Base-by-base conservation (phyloP, 1,140 invertebrate species). In the Myzus persicae region DNA sequence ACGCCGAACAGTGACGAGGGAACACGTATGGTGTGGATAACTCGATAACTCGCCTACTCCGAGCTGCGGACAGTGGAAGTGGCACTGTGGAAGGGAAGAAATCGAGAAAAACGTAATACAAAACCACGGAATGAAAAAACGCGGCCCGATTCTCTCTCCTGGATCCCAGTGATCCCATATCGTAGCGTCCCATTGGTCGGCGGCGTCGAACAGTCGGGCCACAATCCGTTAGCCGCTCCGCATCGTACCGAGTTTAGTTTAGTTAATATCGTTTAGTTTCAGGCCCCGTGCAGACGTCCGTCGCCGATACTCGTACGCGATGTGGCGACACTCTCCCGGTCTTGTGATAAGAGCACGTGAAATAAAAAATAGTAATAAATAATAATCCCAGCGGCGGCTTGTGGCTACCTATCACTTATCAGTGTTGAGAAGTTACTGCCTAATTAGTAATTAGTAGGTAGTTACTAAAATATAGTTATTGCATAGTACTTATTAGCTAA, bases 71-170 rank as follows among this genome's bases (percentile, higher is more conserved):
- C 6, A n/a, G 31, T n/a, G 11, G 31, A n/a, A 67, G 11, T n/a
- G 59, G 48, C 2, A 54, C 24, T 54, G 22, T 54, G 51, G 54
- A 42, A 82, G 76, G 76, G 26, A 38, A 48, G 87, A n/a, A n/a
- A n/a, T n/a, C n/a, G n/a, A n/a, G n/a, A 51, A 89, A 36, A 89
- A 89, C 88, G 46, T 89, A 89, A 54, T 31, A 89, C 26, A 89
- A 89, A n/a, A n/a, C n/a, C n/a, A n/a, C n/a, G n/a, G n/a, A n/a
- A n/a, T n/a, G n/a, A n/a, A n/a, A n/a, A n/a, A 76, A 89, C 51
- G 48, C 26, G 18, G 54, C 24, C 24, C 40, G 54, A 26, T 90
- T 46, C 22, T 51, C 46, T 11, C 8, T 48, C 48, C 20, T 51
- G 11, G 14, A 36, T 67, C 24, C 20, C 46, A 18, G 7, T 44